Evolutionary conservation across 1,140 invertebrate genomes (phyloP).

Genomic region (Odontomachus brunneus): DNA sequence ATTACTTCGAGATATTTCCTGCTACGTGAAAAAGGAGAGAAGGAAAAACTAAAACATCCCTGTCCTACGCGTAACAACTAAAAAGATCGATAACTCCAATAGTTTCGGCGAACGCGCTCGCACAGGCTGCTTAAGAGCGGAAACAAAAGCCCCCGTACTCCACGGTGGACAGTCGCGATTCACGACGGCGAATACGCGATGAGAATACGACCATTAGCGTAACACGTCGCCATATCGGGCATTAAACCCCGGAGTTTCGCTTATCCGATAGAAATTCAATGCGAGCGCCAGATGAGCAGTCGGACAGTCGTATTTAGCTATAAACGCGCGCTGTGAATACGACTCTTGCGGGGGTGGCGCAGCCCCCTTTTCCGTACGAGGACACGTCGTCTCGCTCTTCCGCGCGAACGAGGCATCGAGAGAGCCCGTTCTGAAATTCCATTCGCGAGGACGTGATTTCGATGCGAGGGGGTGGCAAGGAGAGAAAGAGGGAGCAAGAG

Average conservation of each 20-base stretch:
- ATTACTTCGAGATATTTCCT: no score
- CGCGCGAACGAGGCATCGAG: not conserved
- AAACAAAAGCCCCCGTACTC: no score
- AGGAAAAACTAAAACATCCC: no score
- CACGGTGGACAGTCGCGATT: not conserved
- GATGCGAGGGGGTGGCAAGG: not conserved
- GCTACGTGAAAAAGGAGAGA: no score
- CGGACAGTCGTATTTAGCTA: conserved; percentile 1
- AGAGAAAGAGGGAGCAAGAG: not conserved
- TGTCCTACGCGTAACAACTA: no score
- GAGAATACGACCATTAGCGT: not conserved
- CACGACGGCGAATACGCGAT: not conserved
- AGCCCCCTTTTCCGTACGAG: conserved; percentile 2
- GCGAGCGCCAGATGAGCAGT: not conserved
- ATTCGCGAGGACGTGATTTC: conserved; percentile 34
- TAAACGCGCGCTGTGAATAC: not conserved
- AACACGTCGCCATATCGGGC: not conserved
- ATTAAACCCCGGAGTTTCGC: not conserved
- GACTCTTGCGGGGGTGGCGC: not conserved
- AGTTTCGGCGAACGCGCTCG: no score
- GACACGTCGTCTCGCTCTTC: conserved; percentile 19
- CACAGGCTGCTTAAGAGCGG: no score
- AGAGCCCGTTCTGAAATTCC: conserved; percentile 28
- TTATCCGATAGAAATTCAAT: conserved; percentile 7
- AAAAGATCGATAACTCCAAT: no score